Evolutionary conservation across 2,797 vertebrate species (phyloP).

Genomic region (Geotria australis): DNA sequence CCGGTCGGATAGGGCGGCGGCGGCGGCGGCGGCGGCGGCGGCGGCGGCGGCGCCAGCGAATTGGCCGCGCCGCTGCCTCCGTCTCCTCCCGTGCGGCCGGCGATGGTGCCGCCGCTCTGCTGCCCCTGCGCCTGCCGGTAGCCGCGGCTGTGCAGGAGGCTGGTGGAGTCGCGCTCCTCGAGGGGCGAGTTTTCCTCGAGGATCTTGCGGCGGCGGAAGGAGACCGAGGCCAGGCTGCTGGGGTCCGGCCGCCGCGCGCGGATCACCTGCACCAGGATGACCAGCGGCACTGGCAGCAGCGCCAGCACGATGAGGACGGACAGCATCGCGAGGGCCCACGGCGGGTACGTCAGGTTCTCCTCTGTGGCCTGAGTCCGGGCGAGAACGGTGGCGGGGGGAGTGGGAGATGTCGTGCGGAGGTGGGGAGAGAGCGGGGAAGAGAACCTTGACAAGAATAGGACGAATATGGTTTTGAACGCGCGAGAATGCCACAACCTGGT

Average conservation of each 20-base stretch:
- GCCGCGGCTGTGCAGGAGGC: constrained; percentile 48
- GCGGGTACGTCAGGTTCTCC: constrained; percentile 48
- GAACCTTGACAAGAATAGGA: too few species aligned
- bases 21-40: background rate
- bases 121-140: background rate
- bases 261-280: constrained; percentile 53
- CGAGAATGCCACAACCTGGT: background rate
- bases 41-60: too few species aligned
- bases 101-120: background rate
- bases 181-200: constrained; percentile 92
- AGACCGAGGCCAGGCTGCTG: constrained; percentile 79
- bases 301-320: constrained; percentile 47
- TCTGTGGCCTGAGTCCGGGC: constrained; percentile 31
- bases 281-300: constrained; percentile 50
- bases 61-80: too few species aligned
- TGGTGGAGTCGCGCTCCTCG: constrained; percentile 74
- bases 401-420: constrained; percentile 1
- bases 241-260: constrained; percentile 48
- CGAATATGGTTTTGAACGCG: too few species aligned
- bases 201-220: constrained; percentile 76
- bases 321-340: constrained; percentile 61
- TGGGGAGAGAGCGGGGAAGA: constrained; percentile 10
- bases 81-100: background rate
- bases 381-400: constrained; percentile 1
- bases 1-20: background rate